Base-by-base conservation (phyloP, 1,140 invertebrate genomes). In the Cyclina sinensis region DNA sequence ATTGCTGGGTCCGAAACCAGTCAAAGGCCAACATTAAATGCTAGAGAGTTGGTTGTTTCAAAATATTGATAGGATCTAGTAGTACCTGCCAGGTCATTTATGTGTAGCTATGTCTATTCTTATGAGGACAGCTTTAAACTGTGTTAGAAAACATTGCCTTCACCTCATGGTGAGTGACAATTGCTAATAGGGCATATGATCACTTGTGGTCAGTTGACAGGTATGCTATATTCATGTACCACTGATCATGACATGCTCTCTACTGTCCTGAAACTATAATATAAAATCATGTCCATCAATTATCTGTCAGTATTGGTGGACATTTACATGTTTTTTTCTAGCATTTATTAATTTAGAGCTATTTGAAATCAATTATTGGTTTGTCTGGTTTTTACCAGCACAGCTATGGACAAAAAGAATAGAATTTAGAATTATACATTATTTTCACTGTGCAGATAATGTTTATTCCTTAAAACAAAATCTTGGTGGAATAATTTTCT, bases 201-300 rank as follows among this genome's bases (percentile, higher is more conserved):
- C 35, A 37, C 32, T 5, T 37, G 32, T 21, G 11, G 65, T 70
- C 35, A 37, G 11, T 16, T 39, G 35, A 70, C 35, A 37, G 35
- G 32, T 37, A 70, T 70, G 65, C 2, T 70, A 70, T 70, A 70
- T 27, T 37, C 27, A 27, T 70, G 21, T 35, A 70, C 59, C 11
- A 35, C 59, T 30, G 27, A 9, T 16, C 30, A 65, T n/a, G 11
- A 11, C 24, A 21, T 70, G 65, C 43, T 43, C 5, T 43, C n/a
- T 7, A 43, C 5, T 43, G 43, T 27, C 65, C 65, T 70, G 14
- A 70, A 37, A 70, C 65, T 37, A 70, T 39, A 70, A 70, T 21
- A 35, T 70, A 16, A 70, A 70, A 70, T n/a, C 1, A 62, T 32
- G 27, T 39, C 2, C 65, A 70, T 70, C 65, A 70, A 70, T 70